Percentiles rank a stretch among this genome's conserved stretches.
Evolutionary conservation across 2,113 vertebrate genomes (phyloP).

Genomic region (Amphiprion percula): DNA sequence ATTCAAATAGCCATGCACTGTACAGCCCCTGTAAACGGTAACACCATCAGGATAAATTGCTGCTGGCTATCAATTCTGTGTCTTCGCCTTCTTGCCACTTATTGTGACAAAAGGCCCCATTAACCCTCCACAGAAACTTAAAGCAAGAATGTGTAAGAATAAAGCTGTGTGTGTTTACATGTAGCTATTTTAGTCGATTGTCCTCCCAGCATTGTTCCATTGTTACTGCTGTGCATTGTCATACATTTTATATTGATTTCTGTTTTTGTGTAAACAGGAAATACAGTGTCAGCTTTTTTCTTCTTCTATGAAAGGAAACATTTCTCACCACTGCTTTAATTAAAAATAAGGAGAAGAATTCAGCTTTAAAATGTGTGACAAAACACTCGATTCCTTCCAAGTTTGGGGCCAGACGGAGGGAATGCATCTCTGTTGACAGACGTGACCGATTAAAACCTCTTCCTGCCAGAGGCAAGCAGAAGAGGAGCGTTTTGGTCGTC

Average conservation of each 20-base stretch:
- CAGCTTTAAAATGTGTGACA: slow-evolving; percentile 23
- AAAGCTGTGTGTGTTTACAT: slow-evolving; percentile 26
- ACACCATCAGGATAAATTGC: slow-evolving; percentile 80
- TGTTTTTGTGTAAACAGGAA: slow-evolving; percentile 28
- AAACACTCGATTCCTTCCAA: slow-evolving; percentile 15
- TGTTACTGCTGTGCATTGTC: slow-evolving; percentile 23
- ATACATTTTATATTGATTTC: slow-evolving; percentile 32
- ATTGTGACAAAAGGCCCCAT: slow-evolving; percentile 62
- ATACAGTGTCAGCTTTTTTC: slow-evolving; percentile 43
- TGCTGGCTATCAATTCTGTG: slow-evolving; percentile 84
- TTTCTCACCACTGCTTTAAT: slow-evolving; percentile 6
- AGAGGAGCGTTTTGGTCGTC: slow-evolving; percentile 31
- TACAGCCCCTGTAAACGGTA: slow-evolving; percentile 78
- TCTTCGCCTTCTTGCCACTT: slow-evolving; percentile 43
- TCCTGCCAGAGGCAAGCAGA: slow-evolving; percentile 20
- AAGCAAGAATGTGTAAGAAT: neutral
- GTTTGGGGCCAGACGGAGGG: neutral
- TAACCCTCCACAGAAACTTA: slow-evolving; percentile 42
- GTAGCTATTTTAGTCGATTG: slow-evolving; percentile 1
- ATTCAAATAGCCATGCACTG: slow-evolving; percentile 74
- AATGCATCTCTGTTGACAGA: slow-evolving; percentile 42
- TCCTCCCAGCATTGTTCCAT: slow-evolving; percentile 3
- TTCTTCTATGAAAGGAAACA: slow-evolving; percentile 19
- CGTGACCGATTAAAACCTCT: slow-evolving; percentile 34
- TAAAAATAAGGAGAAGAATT: slow-evolving; percentile 4